Percentiles rank a stretch among this genome's conserved stretches.
phyloP scores from a whole-genome alignment of 2,113 vertebrate species.

The Psammodynastes pulverulentus region DNA sequence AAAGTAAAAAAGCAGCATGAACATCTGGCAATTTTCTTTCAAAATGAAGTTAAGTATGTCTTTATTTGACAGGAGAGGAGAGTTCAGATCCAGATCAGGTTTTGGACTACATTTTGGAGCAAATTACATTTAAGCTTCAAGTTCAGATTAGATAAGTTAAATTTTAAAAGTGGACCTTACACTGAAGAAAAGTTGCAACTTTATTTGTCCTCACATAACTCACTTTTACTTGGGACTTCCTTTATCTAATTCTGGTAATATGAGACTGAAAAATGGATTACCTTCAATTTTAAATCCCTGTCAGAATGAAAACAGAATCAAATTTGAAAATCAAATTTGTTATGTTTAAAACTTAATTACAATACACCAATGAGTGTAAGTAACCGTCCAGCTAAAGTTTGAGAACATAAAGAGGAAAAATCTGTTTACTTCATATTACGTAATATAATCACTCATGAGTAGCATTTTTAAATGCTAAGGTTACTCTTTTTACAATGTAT shows the following conservation, averaged over 20 bases:
- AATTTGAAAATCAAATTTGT: background rate
- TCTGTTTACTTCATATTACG: background rate
- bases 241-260: background rate
- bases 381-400: background rate
- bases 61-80: slow-evolving; percentile 13
- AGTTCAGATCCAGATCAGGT: slow-evolving; percentile 21
- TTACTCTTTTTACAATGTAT: background rate
- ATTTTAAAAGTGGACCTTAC: background rate
- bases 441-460: background rate
- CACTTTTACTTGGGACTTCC: background rate
- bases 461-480: background rate
- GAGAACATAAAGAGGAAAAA: background rate
- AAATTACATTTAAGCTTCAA: slow-evolving; percentile 6
- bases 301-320: slow-evolving; percentile 12
- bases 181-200: background rate
- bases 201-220: slow-evolving; percentile 2
- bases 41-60: slow-evolving; percentile 15
- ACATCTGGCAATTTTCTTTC: slow-evolving; percentile 3
- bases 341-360: background rate
- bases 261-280: background rate
- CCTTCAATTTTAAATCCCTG: slow-evolving; percentile 1
- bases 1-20: slow-evolving; percentile 4
- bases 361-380: background rate
- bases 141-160: background rate
- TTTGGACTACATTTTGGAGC: background rate